These are phyloP conservation scores for Eristalinus sepulchralis DNA, from an alignment of 2,888 invertebrate genomes.

Conservation along the genomic window DNA sequence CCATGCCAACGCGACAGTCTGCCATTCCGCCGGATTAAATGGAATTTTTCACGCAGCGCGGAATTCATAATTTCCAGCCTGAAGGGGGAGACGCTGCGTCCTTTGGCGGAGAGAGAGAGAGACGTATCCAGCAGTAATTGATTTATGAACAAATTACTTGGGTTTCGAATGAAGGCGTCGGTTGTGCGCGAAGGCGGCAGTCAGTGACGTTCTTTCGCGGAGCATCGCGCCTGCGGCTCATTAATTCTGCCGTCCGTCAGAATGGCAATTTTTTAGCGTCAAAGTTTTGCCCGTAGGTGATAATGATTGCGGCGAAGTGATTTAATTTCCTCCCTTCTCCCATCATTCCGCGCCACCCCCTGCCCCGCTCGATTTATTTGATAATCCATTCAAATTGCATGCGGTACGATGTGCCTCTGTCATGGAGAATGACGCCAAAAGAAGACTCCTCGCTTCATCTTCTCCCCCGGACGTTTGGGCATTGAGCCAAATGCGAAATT, in stretches of 20 bases:
- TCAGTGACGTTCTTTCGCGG: not conserved
- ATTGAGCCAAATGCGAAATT: constrained; percentile 57
- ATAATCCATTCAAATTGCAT: constrained; percentile 35
- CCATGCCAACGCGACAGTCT: not conserved
- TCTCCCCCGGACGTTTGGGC: constrained; percentile 19
- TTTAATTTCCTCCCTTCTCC: constrained; percentile 21
- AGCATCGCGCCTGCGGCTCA: not conserved
- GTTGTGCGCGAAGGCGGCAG: constrained; percentile 28
- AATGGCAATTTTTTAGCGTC: constrained; percentile 39
- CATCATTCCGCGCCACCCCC: not conserved
- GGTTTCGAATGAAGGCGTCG: constrained; percentile 37
- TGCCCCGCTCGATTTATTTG: constrained; percentile 19
- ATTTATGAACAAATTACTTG: constrained; percentile 64
- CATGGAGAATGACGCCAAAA: not conserved
- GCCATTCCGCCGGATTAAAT: constrained; percentile 13
- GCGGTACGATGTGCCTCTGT: not conserved
- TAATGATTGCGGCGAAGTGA: constrained; percentile 36
- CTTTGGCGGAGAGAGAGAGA: not conserved
- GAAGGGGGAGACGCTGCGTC: not conserved
- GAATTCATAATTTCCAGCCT: constrained; percentile 47
- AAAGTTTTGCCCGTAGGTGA: constrained; percentile 44
- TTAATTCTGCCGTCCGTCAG: constrained; percentile 21
- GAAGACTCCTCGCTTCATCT: not conserved
- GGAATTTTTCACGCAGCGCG: constrained; percentile 37
- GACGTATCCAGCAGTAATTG: constrained; percentile 56